Base-by-base conservation (phyloP, 2,797 vertebrate genomes). In the Oreochromis grahami region DNA sequence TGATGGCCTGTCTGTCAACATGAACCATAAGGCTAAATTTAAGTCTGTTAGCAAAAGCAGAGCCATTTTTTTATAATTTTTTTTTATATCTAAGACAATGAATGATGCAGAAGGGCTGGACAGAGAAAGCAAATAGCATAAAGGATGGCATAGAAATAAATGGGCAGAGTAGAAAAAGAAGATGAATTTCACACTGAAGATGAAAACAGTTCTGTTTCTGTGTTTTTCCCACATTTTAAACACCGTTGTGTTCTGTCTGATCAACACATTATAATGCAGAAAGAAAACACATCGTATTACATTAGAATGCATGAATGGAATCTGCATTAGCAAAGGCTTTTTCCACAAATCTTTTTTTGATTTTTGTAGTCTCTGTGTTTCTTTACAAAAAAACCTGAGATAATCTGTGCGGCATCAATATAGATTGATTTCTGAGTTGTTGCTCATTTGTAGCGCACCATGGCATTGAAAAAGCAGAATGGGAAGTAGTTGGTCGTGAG, bases 401-500 rank as follows among this genome's bases (percentile, higher is more conserved):
- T 85, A 29, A 86, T 81, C 85, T 68, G 29, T 38, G 32, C 19
- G 24, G 8, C 45, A 24, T 83, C 80, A 38, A 84, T 86, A 84
- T 4, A 15, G 79, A 90, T 90, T 85, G 86, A 88, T 92, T 84
- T 84, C 55, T 19, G 76, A 87, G 86, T 79, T 86, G 86, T 63
- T 88, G 86, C 84, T 90, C 43, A 77, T 94, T 91, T 93, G 86
- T 89, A 93, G 91, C 15, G 26, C 88, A 91, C 43, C 84, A 65
- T 55, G 65, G 84, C 45, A 11, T 29, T 83, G 79, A 56, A 78
- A 86, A 52, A 6, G 84, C 38, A n/a, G 90, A 82, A 72, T 41
- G 80, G 63, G 86, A 83, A 74, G 55, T 79, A 77, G 26, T 82
- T 21, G 53, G 84, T 36, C 90, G 84, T 14, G 89, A 90, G 68